Conservation (phyloP, 30 jellyfish, hydroid and myxozoan genomes). For the Turritopsis dohrnii region DNA sequence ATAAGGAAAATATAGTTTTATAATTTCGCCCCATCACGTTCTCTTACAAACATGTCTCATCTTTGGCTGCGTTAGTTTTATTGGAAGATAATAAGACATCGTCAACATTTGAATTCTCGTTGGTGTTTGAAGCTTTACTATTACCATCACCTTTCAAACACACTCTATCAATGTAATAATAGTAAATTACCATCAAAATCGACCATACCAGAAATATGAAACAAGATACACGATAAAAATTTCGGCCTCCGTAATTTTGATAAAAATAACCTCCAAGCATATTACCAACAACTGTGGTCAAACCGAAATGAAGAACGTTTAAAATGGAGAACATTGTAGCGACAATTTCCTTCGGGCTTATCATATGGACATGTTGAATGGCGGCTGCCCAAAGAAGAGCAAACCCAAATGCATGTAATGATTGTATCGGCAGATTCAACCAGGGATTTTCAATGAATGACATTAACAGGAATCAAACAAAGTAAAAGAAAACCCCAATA, state of each 20-base stretch:
- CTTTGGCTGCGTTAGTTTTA: too few relatives aligned
- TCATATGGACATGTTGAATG: conserved; percentile 31
- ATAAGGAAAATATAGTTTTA: too few relatives aligned
- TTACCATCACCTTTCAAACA: background rate
- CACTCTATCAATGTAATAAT: background rate
- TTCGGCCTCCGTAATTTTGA: conserved; percentile 46
- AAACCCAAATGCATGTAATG: conserved; percentile 54
- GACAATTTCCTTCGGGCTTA: conserved; percentile 39
- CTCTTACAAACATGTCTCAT: too few relatives aligned
- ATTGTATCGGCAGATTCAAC: conserved; percentile 44
- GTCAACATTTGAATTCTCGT: too few relatives aligned
- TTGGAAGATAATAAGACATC: too few relatives aligned
- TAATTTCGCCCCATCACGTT: too few relatives aligned
- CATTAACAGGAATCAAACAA: conserved; percentile 39
- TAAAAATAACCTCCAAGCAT: conserved; percentile 48
- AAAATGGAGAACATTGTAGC: conserved; percentile 52
- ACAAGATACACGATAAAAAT: conserved; percentile 36
- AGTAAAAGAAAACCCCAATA: too few relatives aligned
- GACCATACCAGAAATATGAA: conserved; percentile 46
- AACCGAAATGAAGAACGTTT: conserved; percentile 49
- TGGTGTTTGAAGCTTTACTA: too few relatives aligned
- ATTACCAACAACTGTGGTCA: conserved; percentile 42
- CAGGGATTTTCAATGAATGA: conserved; percentile 54
- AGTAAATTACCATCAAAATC: conserved; percentile 15
- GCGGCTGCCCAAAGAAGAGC: conserved; percentile 74